Evolutionary conservation across 1,140 invertebrate species (phyloP).

Genomic region (Drosophila biarmipes): DNA sequence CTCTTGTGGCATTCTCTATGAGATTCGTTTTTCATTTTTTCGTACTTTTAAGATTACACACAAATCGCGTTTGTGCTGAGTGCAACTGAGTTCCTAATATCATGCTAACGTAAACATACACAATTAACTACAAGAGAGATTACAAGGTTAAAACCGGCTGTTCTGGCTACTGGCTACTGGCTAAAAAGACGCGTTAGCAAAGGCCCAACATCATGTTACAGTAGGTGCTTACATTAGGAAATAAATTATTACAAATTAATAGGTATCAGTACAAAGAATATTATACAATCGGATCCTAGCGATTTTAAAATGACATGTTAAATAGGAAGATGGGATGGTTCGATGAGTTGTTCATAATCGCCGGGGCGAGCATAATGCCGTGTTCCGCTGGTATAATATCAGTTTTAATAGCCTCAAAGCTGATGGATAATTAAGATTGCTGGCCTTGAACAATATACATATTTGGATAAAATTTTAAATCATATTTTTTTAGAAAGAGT

Average conservation of each 20-base stretch:
- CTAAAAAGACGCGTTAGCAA: constrained; percentile 10
- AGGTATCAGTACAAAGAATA: constrained; percentile 55
- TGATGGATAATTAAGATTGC: not conserved
- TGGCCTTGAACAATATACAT: not conserved
- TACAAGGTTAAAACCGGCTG: constrained; percentile 29
- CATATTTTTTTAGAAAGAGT: no score
- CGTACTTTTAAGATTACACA: constrained; percentile 22
- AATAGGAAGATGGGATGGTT: constrained; percentile 7
- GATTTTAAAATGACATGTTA: constrained; percentile 5
- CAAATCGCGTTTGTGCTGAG: constrained; percentile 31
- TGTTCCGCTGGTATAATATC: not conserved
- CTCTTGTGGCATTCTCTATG: constrained; percentile 1
- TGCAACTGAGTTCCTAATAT: constrained; percentile 30
- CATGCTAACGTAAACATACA: constrained; percentile 31
- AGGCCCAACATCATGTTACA: constrained; percentile 25
- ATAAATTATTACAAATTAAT: constrained; percentile 69
- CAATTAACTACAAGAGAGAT: constrained; percentile 33
- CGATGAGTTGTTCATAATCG: not conserved
- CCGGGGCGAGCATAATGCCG: not conserved
- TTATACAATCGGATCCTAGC: constrained; percentile 18
- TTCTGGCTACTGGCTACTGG: constrained; percentile 15
- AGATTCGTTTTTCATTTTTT: constrained; percentile 27
- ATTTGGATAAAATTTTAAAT: not conserved
- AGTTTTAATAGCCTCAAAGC: not conserved
- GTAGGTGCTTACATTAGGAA: constrained; percentile 40